Conservation (phyloP, 2,888 invertebrate species). For the Scelioninae gen. 1 region DNA sequence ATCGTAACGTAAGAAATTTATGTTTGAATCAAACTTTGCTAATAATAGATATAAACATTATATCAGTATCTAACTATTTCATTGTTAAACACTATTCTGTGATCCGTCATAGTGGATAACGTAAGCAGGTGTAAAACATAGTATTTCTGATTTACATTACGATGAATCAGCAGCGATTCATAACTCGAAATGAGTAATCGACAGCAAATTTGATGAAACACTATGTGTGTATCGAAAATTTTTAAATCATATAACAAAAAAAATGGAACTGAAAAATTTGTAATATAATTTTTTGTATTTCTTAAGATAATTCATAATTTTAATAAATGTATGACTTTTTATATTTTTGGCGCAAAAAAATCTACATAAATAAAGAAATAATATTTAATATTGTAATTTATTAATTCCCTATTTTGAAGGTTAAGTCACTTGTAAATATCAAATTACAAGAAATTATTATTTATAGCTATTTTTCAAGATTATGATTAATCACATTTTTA, state of each 20-base stretch:
- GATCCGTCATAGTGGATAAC: constrained; percentile 10
- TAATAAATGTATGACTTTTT: too few species aligned
- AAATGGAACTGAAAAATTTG: too few species aligned
- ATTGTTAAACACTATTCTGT: constrained; percentile 12
- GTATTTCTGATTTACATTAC: constrained; percentile 29
- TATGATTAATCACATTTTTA: too few species aligned
- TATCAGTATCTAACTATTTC: constrained; percentile 7
- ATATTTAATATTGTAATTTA: too few species aligned
- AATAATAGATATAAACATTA: background rate
- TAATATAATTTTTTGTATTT: too few species aligned
- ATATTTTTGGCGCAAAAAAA: background rate
- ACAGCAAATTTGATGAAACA: constrained; percentile 79
- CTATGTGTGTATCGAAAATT: background rate
- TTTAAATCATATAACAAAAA: too few species aligned
- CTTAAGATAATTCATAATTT: too few species aligned
- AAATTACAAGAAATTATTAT: too few species aligned
- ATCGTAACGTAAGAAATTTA: background rate
- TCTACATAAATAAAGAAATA: background rate
- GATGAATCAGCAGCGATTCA: constrained; percentile 77
- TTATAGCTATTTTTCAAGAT: too few species aligned
- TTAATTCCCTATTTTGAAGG: too few species aligned
- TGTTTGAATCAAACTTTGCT: background rate
- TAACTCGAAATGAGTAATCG: constrained; percentile 77
- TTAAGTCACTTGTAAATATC: too few species aligned
- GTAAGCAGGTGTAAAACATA: constrained; percentile 33